These are phyloP conservation scores for Coptodon bakossiorum DNA, from an alignment of 2,113 vertebrate species.

Conservation along the genomic window DNA sequence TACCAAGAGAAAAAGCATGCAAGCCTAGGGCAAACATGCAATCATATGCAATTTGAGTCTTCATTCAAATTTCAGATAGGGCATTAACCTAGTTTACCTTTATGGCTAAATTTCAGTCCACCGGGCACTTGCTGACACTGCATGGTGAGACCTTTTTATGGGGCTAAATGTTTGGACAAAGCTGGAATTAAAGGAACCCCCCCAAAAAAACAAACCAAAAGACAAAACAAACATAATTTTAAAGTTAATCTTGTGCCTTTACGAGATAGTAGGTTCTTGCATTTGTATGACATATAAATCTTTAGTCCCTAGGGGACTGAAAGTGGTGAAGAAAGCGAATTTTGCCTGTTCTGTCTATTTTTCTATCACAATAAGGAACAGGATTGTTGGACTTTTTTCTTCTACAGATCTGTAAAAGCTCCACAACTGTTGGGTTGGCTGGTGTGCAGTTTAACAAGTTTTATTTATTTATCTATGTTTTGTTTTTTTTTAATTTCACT, in stretches of 20 bases:
- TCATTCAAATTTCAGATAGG: neutral
- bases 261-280: slow-evolving; percentile 23
- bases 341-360: rapidly evolving
- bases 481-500: neutral
- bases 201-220: neutral
- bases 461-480: neutral
- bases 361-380: neutral
- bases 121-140: neutral
- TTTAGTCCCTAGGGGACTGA: neutral
- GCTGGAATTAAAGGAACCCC: neutral
- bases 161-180: neutral
- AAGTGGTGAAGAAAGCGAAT: rapidly evolving
- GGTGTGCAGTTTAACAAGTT: neutral
- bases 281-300: neutral
- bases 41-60: neutral
- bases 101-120: neutral
- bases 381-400: neutral
- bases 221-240: neutral
- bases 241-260: slow-evolving; percentile 24
- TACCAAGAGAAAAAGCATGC: neutral
- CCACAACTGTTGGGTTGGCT: neutral
- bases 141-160: neutral
- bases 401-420: neutral
- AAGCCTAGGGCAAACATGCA: neutral
- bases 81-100: neutral